These are phyloP conservation scores for Ariopsis seemanni DNA, from an alignment of 2,113 vertebrate species.

Conservation along the genomic window DNA sequence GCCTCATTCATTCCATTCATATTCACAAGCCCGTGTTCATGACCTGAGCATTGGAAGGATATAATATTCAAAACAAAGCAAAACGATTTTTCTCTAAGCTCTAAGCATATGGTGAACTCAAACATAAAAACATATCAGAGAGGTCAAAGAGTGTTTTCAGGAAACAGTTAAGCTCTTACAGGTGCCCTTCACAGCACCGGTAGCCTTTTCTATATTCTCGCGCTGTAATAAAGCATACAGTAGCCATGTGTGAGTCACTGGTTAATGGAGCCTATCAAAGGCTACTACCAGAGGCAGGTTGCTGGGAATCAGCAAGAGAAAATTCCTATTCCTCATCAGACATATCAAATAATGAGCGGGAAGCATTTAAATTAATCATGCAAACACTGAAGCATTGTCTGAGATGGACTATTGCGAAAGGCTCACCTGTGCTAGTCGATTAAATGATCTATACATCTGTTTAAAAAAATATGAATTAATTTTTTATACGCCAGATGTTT, in stretches of 20 bases:
- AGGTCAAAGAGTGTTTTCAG: conserved; percentile 29
- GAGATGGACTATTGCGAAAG: background rate
- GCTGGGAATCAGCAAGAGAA: conserved; percentile 26
- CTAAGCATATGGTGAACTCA: conserved; percentile 1
- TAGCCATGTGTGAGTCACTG: background rate
- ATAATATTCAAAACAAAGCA: background rate
- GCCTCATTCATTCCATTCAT: background rate
- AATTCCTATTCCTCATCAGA: conserved; percentile 31
- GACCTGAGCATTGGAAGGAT: background rate
- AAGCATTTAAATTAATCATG: conserved; percentile 38
- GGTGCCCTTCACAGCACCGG: conserved; percentile 9
- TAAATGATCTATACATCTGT: background rate
- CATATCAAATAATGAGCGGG: conserved; percentile 39
- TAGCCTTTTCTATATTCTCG: background rate
- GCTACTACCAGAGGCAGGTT: conserved; percentile 23
- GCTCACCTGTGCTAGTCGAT: background rate
- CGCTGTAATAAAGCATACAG: conserved; percentile 12
- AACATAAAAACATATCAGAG: conserved; percentile 3
- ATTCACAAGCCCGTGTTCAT: background rate
- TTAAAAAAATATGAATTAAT: background rate
- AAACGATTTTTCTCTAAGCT: background rate
- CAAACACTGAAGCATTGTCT: background rate
- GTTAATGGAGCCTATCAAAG: conserved; percentile 36
- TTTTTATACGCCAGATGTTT: background rate
- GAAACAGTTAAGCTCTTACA: conserved; percentile 32